Evolutionary conservation across 1,140 invertebrate genomes (phyloP).

Genomic region (Lepidotrigona ventralis): DNA sequence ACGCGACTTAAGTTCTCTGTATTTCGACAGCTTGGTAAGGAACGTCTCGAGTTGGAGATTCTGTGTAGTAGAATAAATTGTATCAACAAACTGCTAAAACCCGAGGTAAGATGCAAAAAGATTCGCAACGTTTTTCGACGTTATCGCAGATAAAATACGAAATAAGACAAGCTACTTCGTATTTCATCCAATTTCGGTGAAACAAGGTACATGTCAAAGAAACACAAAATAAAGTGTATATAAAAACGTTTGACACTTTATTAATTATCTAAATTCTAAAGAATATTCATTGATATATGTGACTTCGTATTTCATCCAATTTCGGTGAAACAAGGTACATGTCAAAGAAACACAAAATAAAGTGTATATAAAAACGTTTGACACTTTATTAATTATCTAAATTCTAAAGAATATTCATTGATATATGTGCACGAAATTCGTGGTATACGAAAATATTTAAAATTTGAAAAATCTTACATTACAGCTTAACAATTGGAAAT

Average conservation of each 20-base stretch:
- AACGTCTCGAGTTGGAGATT: slow-evolving; percentile 74
- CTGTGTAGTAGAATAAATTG: slow-evolving; percentile 74
- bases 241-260: too few relatives aligned
- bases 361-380: too few relatives aligned
- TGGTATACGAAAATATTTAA: too few relatives aligned
- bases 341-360: not conserved
- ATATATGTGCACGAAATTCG: not conserved
- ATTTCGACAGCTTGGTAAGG: slow-evolving; percentile 71
- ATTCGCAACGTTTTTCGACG: not conserved
- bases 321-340: not conserved
- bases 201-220: not conserved
- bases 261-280: not conserved
- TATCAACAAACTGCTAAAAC: slow-evolving; percentile 72
- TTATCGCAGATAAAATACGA: not conserved
- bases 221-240: not conserved
- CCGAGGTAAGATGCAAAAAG: slow-evolving; percentile 63
- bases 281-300: not conserved
- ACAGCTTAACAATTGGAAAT: not conserved
- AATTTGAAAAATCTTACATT: not conserved
- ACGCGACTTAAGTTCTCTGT: slow-evolving; percentile 6
- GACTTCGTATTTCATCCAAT: not conserved
- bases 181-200: not conserved
- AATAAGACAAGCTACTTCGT: not conserved
- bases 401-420: not conserved
- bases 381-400: not conserved